These are phyloP conservation scores for Oophaga pumilio DNA, from an alignment of 2,113 vertebrate genomes.

Conservation along the genomic window DNA sequence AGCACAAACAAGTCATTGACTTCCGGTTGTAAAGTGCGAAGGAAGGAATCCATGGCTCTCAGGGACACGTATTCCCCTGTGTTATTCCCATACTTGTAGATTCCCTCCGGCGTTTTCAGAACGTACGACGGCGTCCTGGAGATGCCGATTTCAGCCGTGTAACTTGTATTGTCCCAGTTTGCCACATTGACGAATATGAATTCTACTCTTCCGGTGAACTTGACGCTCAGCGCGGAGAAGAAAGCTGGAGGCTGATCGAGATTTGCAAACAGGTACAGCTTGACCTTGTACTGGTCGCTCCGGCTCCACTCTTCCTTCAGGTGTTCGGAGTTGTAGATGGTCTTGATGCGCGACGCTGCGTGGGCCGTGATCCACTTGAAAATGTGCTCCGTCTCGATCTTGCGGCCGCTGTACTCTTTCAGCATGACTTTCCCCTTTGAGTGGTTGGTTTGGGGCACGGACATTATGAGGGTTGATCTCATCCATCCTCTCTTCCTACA, in stretches of 20 bases:
- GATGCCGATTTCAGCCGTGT: conserved; percentile 84
- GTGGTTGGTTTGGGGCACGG: conserved; percentile 92
- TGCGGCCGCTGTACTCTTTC: conserved; percentile 87
- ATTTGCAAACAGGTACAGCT: conserved; percentile 92
- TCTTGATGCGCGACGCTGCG: conserved; percentile 91
- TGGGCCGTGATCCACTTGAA: conserved; percentile 98
- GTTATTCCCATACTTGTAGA: conserved; percentile 92
- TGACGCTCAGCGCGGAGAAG: conserved; percentile 94
- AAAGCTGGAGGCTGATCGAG: conserved; percentile 92
- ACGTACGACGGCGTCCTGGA: conserved; percentile 87
- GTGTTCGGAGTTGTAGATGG: conserved; percentile 78
- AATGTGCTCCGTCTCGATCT: conserved; percentile 86
- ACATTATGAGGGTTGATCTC: conserved; percentile 94
- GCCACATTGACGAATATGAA: conserved; percentile 95
- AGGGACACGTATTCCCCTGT: conserved; percentile 92
- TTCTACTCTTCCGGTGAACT: conserved; percentile 95
- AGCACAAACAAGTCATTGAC: conserved; percentile 96
- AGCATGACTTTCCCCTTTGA: conserved; percentile 98
- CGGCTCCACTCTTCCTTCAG: conserved; percentile 88
- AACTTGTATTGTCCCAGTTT: conserved; percentile 86
- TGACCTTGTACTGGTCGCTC: conserved; percentile 82
- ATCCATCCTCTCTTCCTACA: conserved; percentile 92
- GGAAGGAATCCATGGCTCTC: conserved; percentile 92
- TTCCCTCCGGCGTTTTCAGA: conserved; percentile 93
- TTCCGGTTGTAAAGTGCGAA: conserved; percentile 93